phyloP scores from a whole-genome alignment of 1,140 invertebrate genomes.

The Ctenoplectra terminalis region DNA sequence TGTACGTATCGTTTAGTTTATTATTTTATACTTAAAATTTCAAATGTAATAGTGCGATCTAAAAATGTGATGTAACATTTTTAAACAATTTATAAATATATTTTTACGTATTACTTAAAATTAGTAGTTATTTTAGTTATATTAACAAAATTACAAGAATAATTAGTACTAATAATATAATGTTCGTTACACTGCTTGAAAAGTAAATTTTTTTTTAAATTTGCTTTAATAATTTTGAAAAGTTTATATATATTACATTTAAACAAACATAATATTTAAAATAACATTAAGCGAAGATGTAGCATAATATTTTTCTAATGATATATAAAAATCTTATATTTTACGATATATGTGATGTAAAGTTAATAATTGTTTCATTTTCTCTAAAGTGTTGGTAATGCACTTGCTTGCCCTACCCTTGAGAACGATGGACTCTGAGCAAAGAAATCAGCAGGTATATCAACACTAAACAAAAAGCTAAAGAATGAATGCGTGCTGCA shows the following conservation, averaged over 20 bases:
- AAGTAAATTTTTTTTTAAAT: background rate
- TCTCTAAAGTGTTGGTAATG: conserved; percentile 78
- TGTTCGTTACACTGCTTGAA: background rate
- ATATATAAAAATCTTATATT: conserved; percentile 36
- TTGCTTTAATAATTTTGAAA: background rate
- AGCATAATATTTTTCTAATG: conserved; percentile 28
- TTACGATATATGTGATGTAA: conserved; percentile 48
- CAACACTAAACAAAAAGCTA: conserved; percentile 77
- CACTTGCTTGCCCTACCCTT: conserved; percentile 78
- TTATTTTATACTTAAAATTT: background rate
- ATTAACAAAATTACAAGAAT: background rate
- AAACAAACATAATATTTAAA: background rate
- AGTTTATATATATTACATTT: background rate
- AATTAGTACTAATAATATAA: background rate
- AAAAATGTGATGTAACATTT: background rate
- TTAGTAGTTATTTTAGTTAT: background rate
- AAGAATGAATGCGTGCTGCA: conserved; percentile 82
- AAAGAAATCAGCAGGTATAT: conserved; percentile 77
- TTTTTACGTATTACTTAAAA: background rate
- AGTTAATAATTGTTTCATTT: conserved; percentile 73
- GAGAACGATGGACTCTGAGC: conserved; percentile 79
- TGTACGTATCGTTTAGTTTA: background rate
- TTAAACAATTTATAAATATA: background rate
- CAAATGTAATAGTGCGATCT: background rate
- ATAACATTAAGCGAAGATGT: conserved; percentile 16